Evolutionary conservation across 2,797 vertebrate species (phyloP), one percentile per base, ranked within the genome.

Genomic region (Chanos chanos): DNA sequence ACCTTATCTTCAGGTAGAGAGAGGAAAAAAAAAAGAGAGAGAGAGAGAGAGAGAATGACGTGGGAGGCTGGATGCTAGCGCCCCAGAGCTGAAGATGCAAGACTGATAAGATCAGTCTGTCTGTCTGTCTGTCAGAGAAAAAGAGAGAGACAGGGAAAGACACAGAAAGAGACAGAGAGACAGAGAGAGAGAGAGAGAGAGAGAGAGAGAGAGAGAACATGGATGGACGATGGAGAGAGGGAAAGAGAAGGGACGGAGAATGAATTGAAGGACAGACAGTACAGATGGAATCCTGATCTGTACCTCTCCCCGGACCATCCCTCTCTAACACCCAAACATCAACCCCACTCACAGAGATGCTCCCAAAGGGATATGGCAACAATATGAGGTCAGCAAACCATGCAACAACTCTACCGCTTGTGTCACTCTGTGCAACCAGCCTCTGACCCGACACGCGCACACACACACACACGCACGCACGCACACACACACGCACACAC

Each of bases 1-100:
- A 79, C 80, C 93, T 99, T 98, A 99, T 98, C 96, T 93, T 86
- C 89, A 90, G 89, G 89, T 83, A 92, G 92, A 92, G 93, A 83
- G 81, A 84, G 80, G n/a, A n/a, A n/a, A n/a, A n/a, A n/a, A n/a
- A 83, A 86, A 77, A 72, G 66, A 18, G 27, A 78, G 53, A 62
- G 62, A 63, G 67, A 73, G 59, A 63, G 66, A 68, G 64, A 68
- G 44, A 56, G 61, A 68, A 61, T 65, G n/a, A n/a, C n/a, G 56
- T 59, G 64, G 90, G 83, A 87, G 87, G 85, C 77, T 77, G 84
- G 68, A 56, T 68, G 72, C 68, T 70, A 86, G 89, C 84, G 89
- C 85, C 64, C 79, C 80, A 87, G 86, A 90, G 86, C 83, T 78
- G 76, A 86, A 93, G 93, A 94, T 87, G 81, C 91, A 86, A 75